Base-by-base conservation (phyloP, 2,113 vertebrate genomes). In the Phalacrocorax pelagicus region DNA sequence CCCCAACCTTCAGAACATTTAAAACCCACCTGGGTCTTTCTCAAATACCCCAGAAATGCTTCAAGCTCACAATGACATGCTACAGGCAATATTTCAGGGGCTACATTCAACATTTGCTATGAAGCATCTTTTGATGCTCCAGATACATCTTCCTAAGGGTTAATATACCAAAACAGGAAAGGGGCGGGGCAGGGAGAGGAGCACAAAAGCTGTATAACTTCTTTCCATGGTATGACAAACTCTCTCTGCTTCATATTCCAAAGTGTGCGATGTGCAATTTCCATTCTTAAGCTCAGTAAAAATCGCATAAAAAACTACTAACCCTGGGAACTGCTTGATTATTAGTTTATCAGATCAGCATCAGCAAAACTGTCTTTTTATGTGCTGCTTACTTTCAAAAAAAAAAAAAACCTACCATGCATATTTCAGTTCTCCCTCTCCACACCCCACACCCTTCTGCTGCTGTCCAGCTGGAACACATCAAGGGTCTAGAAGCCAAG, bases 401-500 rank as follows among this genome's bases (percentile, higher is more conserved):
- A 46, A 42, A n/a, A 42, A 42, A 42, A 94, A 94, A 91, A 22
- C 75, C 95, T 49, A 93, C 73, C 92, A 49, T 5, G 59, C 97
- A 95, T 96, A 87, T 82, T 95, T 95, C 65, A 71, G 93, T 38
- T 85, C 90, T 95, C 94, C 90, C 72, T 72, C 88, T 96, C 78
- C 24, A 52, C 49, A 92, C 96, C 97, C 96, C 96, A 95, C 94
- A 93, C 93, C 93, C 97, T 95, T 94, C 66, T 66, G 80, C 90
- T 97, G 94, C 86, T 89, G 81, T 95, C 96, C 97, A 98, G 98
- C 97, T 98, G 98, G 97, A 98, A 97, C 57, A 79, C 96, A 98
- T 98, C 98, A 97, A 92, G 97, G 96, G 92, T 77, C n/a, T 96
- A 97, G 96, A 95, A 97, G 98, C 98, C 98, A 97, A 98, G 97